Conservation (phyloP, 2,888 invertebrate species). For the Aethes cnicana region DNA sequence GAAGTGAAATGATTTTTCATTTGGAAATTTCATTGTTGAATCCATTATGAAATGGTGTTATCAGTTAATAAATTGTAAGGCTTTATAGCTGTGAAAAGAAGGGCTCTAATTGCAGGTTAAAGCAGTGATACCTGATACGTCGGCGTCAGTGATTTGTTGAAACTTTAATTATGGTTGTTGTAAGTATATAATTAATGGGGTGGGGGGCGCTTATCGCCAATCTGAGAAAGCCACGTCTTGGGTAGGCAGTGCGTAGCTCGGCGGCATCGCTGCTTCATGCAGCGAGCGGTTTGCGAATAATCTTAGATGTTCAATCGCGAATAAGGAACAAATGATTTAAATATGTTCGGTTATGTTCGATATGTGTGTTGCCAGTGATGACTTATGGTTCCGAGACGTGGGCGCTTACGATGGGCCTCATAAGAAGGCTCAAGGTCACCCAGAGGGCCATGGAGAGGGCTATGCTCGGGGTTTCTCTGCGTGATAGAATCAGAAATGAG, state of each 20-base stretch:
- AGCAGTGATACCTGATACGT: constrained; percentile 49
- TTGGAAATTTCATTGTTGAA: not conserved
- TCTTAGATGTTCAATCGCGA: not conserved
- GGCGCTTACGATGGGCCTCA: too few relatives aligned
- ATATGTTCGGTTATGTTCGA: too few relatives aligned
- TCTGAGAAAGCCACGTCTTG: constrained; percentile 17
- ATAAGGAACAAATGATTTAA: not conserved
- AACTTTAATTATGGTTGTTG: constrained; percentile 68
- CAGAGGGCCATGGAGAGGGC: too few relatives aligned
- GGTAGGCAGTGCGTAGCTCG: constrained; percentile 19
- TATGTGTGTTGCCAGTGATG: too few relatives aligned
- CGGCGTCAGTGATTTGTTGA: constrained; percentile 69
- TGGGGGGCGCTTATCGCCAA: constrained; percentile 54
- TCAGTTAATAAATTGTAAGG: constrained; percentile 20
- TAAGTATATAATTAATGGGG: constrained; percentile 59
- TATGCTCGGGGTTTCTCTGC: too few relatives aligned
- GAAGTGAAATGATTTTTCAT: not conserved
- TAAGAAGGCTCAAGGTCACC: too few relatives aligned
- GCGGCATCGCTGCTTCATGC: constrained; percentile 1
- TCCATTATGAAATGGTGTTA: constrained; percentile 23
- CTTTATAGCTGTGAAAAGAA: constrained; percentile 20
- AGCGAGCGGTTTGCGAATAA: constrained; percentile 1
- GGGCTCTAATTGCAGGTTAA: constrained; percentile 31
- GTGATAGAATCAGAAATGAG: too few relatives aligned
- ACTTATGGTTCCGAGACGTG: too few relatives aligned